Evolutionary conservation across 2,113 vertebrate genomes (phyloP), one percentile per base, ranked within the genome.

Genomic region (Hippolais icterina): DNA sequence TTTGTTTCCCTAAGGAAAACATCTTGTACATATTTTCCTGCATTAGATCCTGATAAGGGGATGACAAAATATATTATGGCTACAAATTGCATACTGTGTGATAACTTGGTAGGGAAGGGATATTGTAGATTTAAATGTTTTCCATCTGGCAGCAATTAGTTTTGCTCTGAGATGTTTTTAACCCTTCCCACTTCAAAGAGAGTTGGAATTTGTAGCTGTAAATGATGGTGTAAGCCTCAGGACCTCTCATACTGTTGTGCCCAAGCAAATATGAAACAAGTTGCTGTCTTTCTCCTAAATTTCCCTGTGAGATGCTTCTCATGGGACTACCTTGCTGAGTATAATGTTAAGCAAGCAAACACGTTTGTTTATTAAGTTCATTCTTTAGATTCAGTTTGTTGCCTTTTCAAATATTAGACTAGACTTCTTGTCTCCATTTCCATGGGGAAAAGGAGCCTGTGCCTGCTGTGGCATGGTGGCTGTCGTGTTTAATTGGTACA

Each of bases 391-490:
- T 23, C 54, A 17, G 10, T 78, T 81, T 56, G 44, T 70, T 92
- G 68, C 89, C 65, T 66, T 86, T 86, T 90, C 72, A 95, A 72
- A 95, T 93, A 89, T 57, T 76, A 91, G 83, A 24, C 52, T 66
- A 90, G 92, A 75, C 80, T 86, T 78, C 72, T 90, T 54, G 72
- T 94, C 85, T 83, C 35, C 37, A 59, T 97, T 90, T 93, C 64
- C 77, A 44, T 7, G 46, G 75, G 47, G 72, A 91, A 85, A 61
- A 81, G 71, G 53, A 91, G 76, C 60, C 87, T 60, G 83, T 95
- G 84, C 91, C 85, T 87, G 57, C 91, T 88, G 63, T 90, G 24
- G 52, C 68, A 22, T 47, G 69, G 91, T 6, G 3, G 31, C 70
- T 71, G 7, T 89, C 29, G 0, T 70, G 64, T 91, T 96, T 94